These are phyloP conservation scores for Trimorus sp. DNA, from an alignment of 2,888 invertebrate species.

Conservation along the genomic window DNA sequence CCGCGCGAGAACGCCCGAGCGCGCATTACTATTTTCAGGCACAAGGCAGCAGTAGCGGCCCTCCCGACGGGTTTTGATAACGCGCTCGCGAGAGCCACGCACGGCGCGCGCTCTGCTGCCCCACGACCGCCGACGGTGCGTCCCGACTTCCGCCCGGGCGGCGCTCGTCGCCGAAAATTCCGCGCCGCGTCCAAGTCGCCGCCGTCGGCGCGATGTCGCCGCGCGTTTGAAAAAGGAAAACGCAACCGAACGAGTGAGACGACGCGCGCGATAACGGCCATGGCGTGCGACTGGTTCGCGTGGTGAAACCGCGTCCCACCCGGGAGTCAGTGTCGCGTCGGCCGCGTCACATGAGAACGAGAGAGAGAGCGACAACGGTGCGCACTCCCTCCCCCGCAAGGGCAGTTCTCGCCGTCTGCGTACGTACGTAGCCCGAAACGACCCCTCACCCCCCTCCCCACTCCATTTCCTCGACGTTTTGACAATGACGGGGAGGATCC, in stretches of 20 bases:
- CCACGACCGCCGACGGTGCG: conserved; percentile 42
- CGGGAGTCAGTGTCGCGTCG: conserved; percentile 24
- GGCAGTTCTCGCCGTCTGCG: too few species aligned
- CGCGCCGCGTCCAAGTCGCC: conserved; percentile 19
- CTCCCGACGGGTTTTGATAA: conserved; percentile 64
- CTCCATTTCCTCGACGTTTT: too few species aligned
- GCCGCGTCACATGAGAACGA: conserved; percentile 52
- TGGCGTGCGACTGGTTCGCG: conserved; percentile 56
- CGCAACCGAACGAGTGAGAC: conserved; percentile 35
- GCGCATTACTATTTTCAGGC: conserved; percentile 80
- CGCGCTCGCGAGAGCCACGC: conserved; percentile 26
- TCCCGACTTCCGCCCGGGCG: conserved; percentile 24
- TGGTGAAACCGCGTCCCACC: conserved; percentile 45
- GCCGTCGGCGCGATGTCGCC: conserved; percentile 44
- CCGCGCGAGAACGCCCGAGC: conserved; percentile 75
- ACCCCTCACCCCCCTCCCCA: too few species aligned
- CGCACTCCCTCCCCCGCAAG: not conserved
- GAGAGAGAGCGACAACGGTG: conserved; percentile 57
- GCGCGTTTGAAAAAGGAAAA: conserved; percentile 33
- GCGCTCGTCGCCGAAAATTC: conserved; percentile 8
- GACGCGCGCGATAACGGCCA: conserved; percentile 39
- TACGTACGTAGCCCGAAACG: too few species aligned
- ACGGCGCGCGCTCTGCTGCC: conserved; percentile 39
- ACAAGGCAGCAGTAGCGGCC: conserved; percentile 69
- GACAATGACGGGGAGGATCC: too few species aligned